These are phyloP conservation scores for Halictus quadricinctus DNA, from an alignment of 2,888 invertebrate species.

Conservation along the genomic window DNA sequence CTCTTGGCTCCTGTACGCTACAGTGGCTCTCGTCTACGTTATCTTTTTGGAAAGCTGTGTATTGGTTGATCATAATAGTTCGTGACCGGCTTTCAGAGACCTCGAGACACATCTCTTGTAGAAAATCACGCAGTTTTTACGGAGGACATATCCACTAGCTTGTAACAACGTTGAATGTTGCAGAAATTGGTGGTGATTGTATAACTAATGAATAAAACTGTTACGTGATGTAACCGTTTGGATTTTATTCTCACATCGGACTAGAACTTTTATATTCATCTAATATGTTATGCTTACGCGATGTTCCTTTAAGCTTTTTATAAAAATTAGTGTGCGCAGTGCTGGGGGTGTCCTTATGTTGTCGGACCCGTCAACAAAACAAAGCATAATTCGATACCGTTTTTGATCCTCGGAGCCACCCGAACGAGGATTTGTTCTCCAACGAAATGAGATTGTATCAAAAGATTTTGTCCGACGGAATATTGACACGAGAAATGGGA, in stretches of 20 bases:
- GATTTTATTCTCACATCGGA: too few species aligned
- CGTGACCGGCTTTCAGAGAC: not conserved
- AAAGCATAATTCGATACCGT: not conserved
- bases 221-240: too few species aligned
- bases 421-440: not conserved
- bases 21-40: not conserved
- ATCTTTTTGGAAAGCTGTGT: not conserved
- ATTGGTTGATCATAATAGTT: not conserved
- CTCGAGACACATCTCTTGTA: not conserved
- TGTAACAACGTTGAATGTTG: too few species aligned
- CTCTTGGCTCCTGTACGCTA: not conserved
- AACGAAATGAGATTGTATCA: constrained; percentile 1
- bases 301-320: too few species aligned
- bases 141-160: too few species aligned
- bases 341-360: too few species aligned
- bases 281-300: too few species aligned
- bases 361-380: not conserved
- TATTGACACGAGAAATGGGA: not conserved
- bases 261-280: too few species aligned
- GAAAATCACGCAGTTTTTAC: too few species aligned
- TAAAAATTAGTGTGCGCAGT: too few species aligned
- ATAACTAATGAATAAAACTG: too few species aligned
- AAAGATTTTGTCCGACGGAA: not conserved
- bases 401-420: not conserved
- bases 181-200: too few species aligned